Evolutionary conservation across 2,888 invertebrate genomes (phyloP).

Genomic region (Athetis lepigone): DNA sequence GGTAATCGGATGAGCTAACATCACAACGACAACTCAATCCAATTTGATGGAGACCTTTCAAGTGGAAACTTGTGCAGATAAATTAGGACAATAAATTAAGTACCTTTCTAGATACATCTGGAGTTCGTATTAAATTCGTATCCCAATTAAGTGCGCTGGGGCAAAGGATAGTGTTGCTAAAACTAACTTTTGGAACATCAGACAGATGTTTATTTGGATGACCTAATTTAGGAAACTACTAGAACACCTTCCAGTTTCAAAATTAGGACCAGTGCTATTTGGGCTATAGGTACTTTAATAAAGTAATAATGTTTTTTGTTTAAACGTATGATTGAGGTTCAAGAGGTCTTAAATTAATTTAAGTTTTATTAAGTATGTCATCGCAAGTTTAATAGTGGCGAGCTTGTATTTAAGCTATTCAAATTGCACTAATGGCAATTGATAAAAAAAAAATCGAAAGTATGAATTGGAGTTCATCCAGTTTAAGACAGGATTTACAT

Average conservation of each 20-base stretch:
- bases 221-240: conserved; percentile 23
- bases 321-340: not conserved
- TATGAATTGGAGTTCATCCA: conserved; percentile 5
- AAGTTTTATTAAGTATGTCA: conserved; percentile 1
- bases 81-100: conserved; percentile 37
- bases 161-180: conserved; percentile 16
- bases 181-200: conserved; percentile 1
- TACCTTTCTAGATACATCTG: not conserved
- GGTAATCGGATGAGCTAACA: conserved; percentile 34
- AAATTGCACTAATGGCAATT: conserved; percentile 1
- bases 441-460: conserved; percentile 1
- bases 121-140: conserved; percentile 18
- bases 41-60: conserved; percentile 41
- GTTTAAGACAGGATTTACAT: conserved; percentile 26
- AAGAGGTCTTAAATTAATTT: too few species aligned
- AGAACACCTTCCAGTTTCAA: conserved; percentile 5
- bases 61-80: conserved; percentile 22
- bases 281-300: not conserved
- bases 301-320: conserved; percentile 5
- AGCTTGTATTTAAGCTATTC: not conserved
- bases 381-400: conserved; percentile 11
- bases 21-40: conserved; percentile 24
- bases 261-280: conserved; percentile 6
- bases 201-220: conserved; percentile 5
- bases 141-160: conserved; percentile 10